phyloP scores from a whole-genome alignment of 2,888 invertebrate species.

The Xanthorhoe designata region DNA sequence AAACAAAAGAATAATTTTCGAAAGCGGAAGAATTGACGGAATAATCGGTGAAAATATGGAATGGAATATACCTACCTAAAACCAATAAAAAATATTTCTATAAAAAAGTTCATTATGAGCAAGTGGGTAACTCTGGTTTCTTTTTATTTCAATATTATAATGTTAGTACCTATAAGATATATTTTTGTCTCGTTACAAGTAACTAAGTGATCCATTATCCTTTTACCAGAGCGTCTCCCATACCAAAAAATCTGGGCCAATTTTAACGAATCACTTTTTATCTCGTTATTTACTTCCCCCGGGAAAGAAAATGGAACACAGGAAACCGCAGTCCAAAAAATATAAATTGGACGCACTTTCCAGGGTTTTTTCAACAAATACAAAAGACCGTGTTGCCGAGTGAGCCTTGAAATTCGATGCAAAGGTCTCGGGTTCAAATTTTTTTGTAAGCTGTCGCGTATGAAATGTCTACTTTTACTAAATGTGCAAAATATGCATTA shows the following conservation, averaged over 20 bases:
- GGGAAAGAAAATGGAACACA: not conserved
- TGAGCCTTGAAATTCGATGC: too few relatives aligned
- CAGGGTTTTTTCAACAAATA: not conserved
- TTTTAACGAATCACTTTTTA: conserved; percentile 1
- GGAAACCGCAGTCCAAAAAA: not conserved
- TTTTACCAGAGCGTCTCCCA: not conserved
- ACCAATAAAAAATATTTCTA: too few relatives aligned
- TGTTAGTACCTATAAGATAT: not conserved
- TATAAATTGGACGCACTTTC: not conserved
- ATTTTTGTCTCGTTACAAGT: not conserved
- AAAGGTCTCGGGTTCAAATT: too few relatives aligned
- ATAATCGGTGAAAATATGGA: too few relatives aligned
- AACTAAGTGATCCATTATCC: not conserved
- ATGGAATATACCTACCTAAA: too few relatives aligned
- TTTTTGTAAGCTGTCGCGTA: too few relatives aligned
- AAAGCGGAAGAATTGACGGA: too few relatives aligned
- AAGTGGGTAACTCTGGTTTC: too few relatives aligned
- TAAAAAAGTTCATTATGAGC: too few relatives aligned
- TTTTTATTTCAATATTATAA: not conserved
- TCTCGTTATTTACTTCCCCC: not conserved
- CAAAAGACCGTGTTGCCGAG: not conserved
- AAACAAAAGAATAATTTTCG: too few relatives aligned
- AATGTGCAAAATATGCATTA: too few relatives aligned
- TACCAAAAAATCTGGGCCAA: not conserved
- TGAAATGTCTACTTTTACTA: too few relatives aligned